phyloP scores from a whole-genome alignment of 2,888 invertebrate species.

The Nomada lathburiana region DNA sequence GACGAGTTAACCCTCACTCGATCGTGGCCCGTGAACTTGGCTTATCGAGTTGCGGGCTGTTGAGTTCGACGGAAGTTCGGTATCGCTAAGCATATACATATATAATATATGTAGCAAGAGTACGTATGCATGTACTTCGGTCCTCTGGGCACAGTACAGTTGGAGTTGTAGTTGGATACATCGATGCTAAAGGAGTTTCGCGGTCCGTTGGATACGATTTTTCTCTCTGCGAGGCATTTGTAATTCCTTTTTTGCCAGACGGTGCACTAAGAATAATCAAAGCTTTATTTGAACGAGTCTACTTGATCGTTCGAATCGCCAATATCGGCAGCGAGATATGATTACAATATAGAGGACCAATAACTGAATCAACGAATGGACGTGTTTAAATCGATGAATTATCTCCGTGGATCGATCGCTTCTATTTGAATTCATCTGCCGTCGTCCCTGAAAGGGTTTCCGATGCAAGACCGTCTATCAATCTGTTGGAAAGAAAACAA shows the following conservation, averaged over 20 bases:
- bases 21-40: conserved; percentile 2
- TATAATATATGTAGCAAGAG: too few relatives aligned
- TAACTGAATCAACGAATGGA: neutral
- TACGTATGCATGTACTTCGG: neutral
- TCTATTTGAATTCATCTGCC: neutral
- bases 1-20: conserved; percentile 18
- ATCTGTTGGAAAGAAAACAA: neutral
- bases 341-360: neutral
- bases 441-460: neutral
- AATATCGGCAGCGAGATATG: neutral
- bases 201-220: conserved; percentile 5
- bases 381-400: neutral
- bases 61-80: conserved; percentile 28
- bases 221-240: neutral
- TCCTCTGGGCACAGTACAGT: neutral
- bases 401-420: neutral
- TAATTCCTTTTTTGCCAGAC: neutral
- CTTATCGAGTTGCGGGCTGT: conserved; percentile 41
- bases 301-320: neutral
- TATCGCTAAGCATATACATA: conserved; percentile 13
- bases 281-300: neutral
- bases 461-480: neutral
- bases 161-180: neutral
- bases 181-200: neutral
- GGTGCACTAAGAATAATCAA: neutral